Evolutionary conservation across 2,797 vertebrate species (phyloP).

Genomic region (Harpagifer antarcticus): DNA sequence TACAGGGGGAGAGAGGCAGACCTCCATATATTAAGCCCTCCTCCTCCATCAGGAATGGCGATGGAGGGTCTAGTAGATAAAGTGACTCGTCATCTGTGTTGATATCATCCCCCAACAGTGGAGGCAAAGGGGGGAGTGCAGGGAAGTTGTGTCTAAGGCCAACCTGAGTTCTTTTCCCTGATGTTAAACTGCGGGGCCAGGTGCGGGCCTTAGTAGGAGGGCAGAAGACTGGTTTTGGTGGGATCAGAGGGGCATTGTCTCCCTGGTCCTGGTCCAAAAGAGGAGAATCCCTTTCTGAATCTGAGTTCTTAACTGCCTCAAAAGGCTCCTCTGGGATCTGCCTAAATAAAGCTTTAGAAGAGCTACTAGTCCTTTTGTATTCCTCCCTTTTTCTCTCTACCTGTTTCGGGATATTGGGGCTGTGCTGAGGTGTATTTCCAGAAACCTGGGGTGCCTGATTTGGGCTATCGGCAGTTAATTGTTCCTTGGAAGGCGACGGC

Average conservation of each 20-base stretch:
- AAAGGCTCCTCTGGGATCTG: conserved; percentile 77
- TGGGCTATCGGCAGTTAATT: conserved; percentile 38
- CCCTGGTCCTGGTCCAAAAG: conserved; percentile 82
- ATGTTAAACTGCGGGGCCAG: conserved; percentile 84
- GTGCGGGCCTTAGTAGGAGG: conserved; percentile 87
- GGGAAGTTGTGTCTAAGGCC: conserved; percentile 82
- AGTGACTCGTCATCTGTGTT: conserved; percentile 85
- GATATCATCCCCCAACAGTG: conserved; percentile 80
- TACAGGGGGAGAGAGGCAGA: conserved; percentile 92
- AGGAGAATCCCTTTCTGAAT: conserved; percentile 85
- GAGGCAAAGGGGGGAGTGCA: conserved; percentile 83
- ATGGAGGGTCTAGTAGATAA: conserved; percentile 86
- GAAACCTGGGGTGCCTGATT: conserved; percentile 43
- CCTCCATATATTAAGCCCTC: conserved; percentile 78
- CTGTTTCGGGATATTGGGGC: conserved; percentile 60
- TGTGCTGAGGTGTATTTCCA: conserved; percentile 62
- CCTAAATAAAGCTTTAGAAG: conserved; percentile 70
- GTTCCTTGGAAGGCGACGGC: conserved; percentile 73
- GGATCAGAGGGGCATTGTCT: conserved; percentile 82
- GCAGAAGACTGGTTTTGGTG: conserved; percentile 87
- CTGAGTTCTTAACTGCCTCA: conserved; percentile 77
- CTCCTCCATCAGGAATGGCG: conserved; percentile 84
- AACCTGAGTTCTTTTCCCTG: conserved; percentile 75
- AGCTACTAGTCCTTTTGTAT: conserved; percentile 62
- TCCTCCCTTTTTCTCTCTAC: conserved; percentile 55